These are phyloP conservation scores for Carassius gibelio DNA, from an alignment of 2,113 vertebrate genomes.

Conservation along the genomic window DNA sequence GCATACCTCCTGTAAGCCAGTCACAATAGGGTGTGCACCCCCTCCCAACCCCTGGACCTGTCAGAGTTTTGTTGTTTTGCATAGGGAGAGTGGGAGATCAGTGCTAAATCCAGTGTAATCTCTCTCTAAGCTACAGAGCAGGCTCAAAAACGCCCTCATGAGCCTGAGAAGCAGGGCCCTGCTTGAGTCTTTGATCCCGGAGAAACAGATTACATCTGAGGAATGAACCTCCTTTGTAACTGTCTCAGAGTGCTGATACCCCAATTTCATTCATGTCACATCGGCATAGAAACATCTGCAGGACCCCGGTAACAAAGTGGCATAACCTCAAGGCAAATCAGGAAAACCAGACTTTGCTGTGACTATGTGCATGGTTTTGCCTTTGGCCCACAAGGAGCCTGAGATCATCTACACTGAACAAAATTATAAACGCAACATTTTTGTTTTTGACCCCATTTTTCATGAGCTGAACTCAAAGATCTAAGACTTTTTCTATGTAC, in stretches of 20 bases:
- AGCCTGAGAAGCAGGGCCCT: conserved; percentile 75
- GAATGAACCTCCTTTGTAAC: conserved; percentile 31
- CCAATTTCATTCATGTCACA: conserved; percentile 61
- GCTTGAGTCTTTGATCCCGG: conserved; percentile 73
- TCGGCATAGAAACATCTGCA: conserved; percentile 58
- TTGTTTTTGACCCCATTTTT: too few species aligned
- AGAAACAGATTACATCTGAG: conserved; percentile 78
- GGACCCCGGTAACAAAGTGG: conserved; percentile 57
- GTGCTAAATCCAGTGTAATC: conserved; percentile 77
- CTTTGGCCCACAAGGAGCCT: neutral
- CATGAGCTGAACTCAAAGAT: too few species aligned
- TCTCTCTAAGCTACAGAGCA: conserved; percentile 72
- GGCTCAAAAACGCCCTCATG: conserved; percentile 64
- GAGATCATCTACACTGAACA: neutral
- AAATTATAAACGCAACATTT: too few species aligned
- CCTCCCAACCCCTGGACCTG: conserved; percentile 34
- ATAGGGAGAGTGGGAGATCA: conserved; percentile 71
- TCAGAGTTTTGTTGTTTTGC: conserved; percentile 66
- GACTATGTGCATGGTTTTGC: neutral
- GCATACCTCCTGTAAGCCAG: conserved; percentile 60
- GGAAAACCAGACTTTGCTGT: neutral
- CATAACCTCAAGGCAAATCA: conserved; percentile 58
- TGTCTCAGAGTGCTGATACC: conserved; percentile 60
- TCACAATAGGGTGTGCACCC: conserved; percentile 53
- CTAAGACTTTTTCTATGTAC: too few species aligned